A percentile compares a stretch with the other conserved stretches of the same genome.
Evolutionary conservation across 2,113 vertebrate species (phyloP).

Genomic region (Pedionomus torquatus): DNA sequence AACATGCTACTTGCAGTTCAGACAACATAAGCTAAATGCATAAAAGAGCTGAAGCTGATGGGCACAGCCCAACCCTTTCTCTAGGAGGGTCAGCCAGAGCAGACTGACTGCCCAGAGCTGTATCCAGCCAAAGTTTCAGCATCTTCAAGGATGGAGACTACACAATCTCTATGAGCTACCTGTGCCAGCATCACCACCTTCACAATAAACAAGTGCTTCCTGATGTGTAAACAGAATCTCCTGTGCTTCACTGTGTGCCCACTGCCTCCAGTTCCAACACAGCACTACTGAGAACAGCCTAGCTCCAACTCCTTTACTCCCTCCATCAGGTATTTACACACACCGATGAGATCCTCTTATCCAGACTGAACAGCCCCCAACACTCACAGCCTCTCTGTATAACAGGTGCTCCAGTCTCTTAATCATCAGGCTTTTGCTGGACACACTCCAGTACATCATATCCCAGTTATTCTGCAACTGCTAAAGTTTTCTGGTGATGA

Average conservation of each 20-base stretch:
- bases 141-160: background rate
- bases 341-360: background rate
- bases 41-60: background rate
- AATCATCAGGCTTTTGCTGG: background rate
- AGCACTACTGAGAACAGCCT: background rate
- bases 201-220: background rate
- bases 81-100: background rate
- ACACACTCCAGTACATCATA: background rate
- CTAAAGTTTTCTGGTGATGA: background rate
- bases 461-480: background rate
- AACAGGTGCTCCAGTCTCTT: background rate
- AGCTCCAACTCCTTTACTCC: background rate
- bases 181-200: background rate
- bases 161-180: background rate
- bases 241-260: background rate
- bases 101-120: accelerated
- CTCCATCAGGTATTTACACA: background rate
- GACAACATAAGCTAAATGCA: accelerated
- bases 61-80: background rate
- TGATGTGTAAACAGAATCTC: background rate
- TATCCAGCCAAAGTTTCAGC: accelerated
- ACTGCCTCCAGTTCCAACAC: background rate
- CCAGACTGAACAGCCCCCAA: background rate
- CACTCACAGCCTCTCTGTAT: accelerated
- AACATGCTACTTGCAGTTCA: accelerated